These are phyloP conservation scores for Callospermophilus lateralis DNA, from an alignment of 2,113 vertebrate genomes.

Conservation along the genomic window DNA sequence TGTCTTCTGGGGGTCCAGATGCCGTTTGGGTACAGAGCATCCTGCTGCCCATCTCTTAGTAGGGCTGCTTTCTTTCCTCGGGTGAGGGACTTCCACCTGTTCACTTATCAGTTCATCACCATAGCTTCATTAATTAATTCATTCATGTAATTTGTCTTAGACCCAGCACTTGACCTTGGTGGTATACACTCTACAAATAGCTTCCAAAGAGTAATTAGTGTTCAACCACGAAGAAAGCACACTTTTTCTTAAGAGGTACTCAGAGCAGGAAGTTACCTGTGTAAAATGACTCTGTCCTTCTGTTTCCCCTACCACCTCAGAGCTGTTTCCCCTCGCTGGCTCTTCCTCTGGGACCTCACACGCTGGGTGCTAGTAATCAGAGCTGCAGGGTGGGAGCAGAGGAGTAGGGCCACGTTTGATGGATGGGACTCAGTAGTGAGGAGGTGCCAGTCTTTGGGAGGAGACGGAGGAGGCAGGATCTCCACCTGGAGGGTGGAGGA, in stretches of 20 bases:
- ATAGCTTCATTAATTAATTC: neutral
- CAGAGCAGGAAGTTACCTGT: neutral
- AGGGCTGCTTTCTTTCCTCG: neutral
- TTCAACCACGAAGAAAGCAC: neutral
- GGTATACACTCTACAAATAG: neutral
- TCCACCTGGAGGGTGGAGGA: fast-evolving
- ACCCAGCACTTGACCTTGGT: neutral
- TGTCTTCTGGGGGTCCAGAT: neutral
- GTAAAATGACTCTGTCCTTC: neutral
- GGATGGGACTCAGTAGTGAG: too few relatives aligned
- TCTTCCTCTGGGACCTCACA: neutral
- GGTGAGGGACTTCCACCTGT: neutral
- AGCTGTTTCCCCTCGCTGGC: neutral
- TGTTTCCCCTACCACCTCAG: neutral
- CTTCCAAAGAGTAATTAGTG: neutral
- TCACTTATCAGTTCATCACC: neutral
- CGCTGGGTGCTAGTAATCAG: neutral
- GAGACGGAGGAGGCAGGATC: neutral
- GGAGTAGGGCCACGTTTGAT: neutral
- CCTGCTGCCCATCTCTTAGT: fast-evolving
- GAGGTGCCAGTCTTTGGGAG: neutral
- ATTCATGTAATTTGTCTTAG: neutral
- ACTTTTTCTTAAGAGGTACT: neutral
- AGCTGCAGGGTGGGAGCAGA: neutral
- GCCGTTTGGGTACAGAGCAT: neutral